phyloP scores from a whole-genome alignment of 2,888 invertebrate genomes.

The Drosophila cracens region DNA sequence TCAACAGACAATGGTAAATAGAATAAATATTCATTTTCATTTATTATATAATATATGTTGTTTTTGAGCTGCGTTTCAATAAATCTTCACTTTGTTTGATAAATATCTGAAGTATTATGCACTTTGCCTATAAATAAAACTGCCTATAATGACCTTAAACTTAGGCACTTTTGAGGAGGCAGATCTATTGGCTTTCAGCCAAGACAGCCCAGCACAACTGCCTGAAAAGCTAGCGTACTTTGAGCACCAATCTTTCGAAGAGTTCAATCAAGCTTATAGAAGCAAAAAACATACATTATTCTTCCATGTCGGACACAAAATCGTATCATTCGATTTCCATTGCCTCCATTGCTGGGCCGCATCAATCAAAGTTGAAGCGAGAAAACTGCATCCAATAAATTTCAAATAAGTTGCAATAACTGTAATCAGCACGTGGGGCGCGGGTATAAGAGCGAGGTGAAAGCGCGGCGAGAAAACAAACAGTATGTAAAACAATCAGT shows the following conservation, averaged over 20 bases:
- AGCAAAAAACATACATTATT: slow-evolving; percentile 5
- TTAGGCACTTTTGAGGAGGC: background rate
- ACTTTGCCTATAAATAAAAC: background rate
- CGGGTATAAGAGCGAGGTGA: background rate
- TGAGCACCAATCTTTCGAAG: background rate
- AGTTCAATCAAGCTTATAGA: slow-evolving; percentile 10
- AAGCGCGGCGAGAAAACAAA: slow-evolving; percentile 40
- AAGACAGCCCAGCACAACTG: background rate
- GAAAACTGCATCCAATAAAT: slow-evolving; percentile 71
- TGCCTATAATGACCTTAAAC: background rate
- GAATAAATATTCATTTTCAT: background rate
- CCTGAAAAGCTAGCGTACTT: background rate
- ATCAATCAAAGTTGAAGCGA: slow-evolving; percentile 70
- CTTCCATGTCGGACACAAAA: slow-evolving; percentile 27
- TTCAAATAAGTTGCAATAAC: slow-evolving; percentile 77
- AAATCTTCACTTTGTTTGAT: too few relatives aligned
- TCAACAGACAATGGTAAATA: background rate
- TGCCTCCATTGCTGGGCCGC: slow-evolving; percentile 27
- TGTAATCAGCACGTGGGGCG: slow-evolving; percentile 70
- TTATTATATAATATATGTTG: background rate
- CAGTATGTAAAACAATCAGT: slow-evolving; percentile 76
- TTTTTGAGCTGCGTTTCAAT: background rate
- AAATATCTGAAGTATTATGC: background rate
- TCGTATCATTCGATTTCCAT: slow-evolving; percentile 43
- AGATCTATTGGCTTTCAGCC: background rate